Base-by-base conservation (phyloP, 2,797 vertebrate species). In the Valencia hispanica region DNA sequence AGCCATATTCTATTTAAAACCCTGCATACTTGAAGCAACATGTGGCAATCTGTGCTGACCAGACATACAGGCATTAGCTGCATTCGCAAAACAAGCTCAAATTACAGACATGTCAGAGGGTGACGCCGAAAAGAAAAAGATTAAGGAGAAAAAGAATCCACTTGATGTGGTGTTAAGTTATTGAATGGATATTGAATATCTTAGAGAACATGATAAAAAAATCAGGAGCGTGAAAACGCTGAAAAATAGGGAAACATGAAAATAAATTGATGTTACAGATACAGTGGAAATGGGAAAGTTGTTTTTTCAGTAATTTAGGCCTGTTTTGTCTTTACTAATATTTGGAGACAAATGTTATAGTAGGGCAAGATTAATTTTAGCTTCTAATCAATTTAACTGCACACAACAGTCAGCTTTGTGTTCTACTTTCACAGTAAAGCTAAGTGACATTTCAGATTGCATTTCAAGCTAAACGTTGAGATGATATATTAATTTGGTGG, bases 41-140 rank as follows among this genome's bases (percentile, higher is more conserved):
- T 72, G 84, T 80, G 83, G 78, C 61, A 15, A 72, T 72, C 57
- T 25, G 71, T 76, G 87, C 78, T 80, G 81, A 74, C 80, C 79
- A 77, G 86, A 86, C 78, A 81, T 47, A 87, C 86, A 77, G 79
- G 73, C 79, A 59, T 66, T 78, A 86, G 84, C 87, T 66, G 79
- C 77, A 77, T n/a, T 25, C 39, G 68, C 72, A 83, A 81, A 87
- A 89, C 88, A 88, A 22, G 47, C 76, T 70, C 66, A 74, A 45
- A 50, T 81, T 83, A 78, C 74, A 70, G 79, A 74, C 65, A 70
- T 81, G 87, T 83, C 78, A 74, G 72, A 76, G 32, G 57, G 61
- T 72, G 86, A 88, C 78, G 15, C 4, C 72, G 80, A 77, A 57
- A 72, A 57, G 25, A 11, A 77, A 59, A 77, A 59, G n/a, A 59